Base-by-base conservation (phyloP, 2,797 vertebrate genomes). In the Liasis olivaceus region DNA sequence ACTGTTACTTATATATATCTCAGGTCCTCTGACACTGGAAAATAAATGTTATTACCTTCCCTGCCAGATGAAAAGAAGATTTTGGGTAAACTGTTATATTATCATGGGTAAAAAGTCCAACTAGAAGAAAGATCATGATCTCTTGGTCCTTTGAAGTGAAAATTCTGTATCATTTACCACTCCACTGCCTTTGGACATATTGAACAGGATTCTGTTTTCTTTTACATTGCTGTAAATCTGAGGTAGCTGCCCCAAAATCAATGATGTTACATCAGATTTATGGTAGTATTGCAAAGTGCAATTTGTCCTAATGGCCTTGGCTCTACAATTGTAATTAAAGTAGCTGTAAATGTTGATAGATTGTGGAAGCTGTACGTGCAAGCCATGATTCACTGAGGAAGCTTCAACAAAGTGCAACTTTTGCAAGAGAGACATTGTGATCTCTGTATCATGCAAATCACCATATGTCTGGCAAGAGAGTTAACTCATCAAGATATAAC, bases 341-440 rank as follows among this genome's bases (percentile, higher is more conserved):
- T 89, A 72, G 86, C 42, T 92, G 89, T 92, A 94, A 94, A 94
- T 94, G 84, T 89, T 88, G 93, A 89, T 90, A 85, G 89, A 90
- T 90, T 72, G n/a, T 31, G 54, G 56, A 84, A 56, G 42, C 12
- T 89, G n/a, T 89, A 92, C 5, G 17, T 85, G 86, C 28, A 72
- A 94, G 85, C 62, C 22, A 15, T 94, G 89, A 94, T 90, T 94
- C 63, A 63, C 62, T 17, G n/a, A 85, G 3, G 56, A 85, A 90
- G 63, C 58, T 56, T 88, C 56, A 85, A 58, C 54, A 47, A 85
- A 36, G 26, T 88, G 62, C 24, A 26, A 85, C 17, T 85, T 42
- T 60, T 85, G 62, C 36, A 90, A 85, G 28, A 66, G 62, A 90
- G 26, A 56, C 54, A 63, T 88, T n/a, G 42, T 88, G 58, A 94